Base-by-base conservation (phyloP, 1,140 invertebrate species). In the Drosophila oshimai region DNA sequence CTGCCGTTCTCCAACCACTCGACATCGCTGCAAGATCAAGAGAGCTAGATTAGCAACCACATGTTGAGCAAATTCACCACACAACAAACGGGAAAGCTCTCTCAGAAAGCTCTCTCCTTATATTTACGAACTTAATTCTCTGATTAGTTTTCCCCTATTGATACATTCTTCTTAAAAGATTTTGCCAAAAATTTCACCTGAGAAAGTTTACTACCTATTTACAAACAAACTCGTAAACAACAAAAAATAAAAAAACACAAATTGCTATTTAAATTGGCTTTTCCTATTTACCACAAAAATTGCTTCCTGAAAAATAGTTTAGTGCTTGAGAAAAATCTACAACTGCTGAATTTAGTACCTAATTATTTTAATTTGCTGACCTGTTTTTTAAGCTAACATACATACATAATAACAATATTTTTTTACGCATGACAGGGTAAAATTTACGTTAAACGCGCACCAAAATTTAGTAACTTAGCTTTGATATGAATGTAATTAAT, bases 51-150 rank as follows among this genome's bases (percentile, higher is more conserved):
- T 6, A 29, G 41, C 75, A 86, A 86, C 80, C 80, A 84, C 80
- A 84, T 84, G 80, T 86, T 84, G 55, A 42, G n/a, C 26, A 60
- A 84, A 84, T 57, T 86, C 75, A 84, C 86, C 84, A 89, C 72
- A 89, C 79, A 86, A 89, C 84, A 84, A 84, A 74, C 55, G 7
- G 33, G 31, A 42, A 47, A 44, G 22, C 39, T 47, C 41, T 42
- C 45, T 46, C 33, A 5, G 6, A 68, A 68, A 68, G 61, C 51
- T 53, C 15, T 39, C 28, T 37, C 45, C 10, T 15, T 22, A 17
- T 50, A 9, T 55, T 47, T 6, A 7, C 6, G 15, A 29, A 10
- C 13, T 7, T 29, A 9, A n/a, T 31, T 33, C 0, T 20, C 13
- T 10, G 1, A 44, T 26, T 12, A 28, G 31, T 41, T 57, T 47